Percentiles rank a stretch among this genome's conserved stretches.
Evolutionary conservation across 2,888 invertebrate genomes (phyloP).

Genomic region (Tachina fera): DNA sequence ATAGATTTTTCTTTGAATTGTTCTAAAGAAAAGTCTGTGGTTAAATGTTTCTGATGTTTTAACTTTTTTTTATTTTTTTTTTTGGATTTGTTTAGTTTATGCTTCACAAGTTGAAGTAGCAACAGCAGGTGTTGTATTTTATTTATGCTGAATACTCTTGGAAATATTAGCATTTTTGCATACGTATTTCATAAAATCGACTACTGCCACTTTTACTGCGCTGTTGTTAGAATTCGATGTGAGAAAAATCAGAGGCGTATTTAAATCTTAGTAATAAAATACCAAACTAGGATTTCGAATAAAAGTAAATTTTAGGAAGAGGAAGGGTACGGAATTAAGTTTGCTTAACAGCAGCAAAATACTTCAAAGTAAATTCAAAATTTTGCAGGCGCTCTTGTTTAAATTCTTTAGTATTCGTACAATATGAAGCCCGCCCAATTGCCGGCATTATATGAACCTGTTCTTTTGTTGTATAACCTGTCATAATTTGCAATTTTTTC

Average conservation of each 20-base stretch:
- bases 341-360: neutral
- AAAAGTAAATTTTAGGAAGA: neutral
- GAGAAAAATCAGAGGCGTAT: slow-evolving; percentile 20
- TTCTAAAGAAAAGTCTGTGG: slow-evolving; percentile 56
- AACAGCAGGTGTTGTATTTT: slow-evolving; percentile 61
- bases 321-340: neutral
- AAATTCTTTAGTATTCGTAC: neutral
- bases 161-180: slow-evolving; percentile 59
- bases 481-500: slow-evolving; percentile 52
- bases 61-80: neutral
- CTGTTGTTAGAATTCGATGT: neutral
- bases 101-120: slow-evolving; percentile 26
- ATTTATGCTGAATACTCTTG: slow-evolving; percentile 30
- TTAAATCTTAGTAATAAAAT: neutral
- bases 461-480: slow-evolving; percentile 45
- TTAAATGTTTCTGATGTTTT: slow-evolving; percentile 60
- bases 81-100: slow-evolving; percentile 13
- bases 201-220: neutral
- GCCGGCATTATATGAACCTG: slow-evolving; percentile 6
- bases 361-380: neutral
- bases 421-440: neutral
- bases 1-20: slow-evolving; percentile 58
- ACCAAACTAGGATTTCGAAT: neutral
- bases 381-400: neutral
- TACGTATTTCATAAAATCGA: slow-evolving; percentile 33